phyloP scores from a whole-genome alignment of 2,113 vertebrate species.

The Lutjanus erythropterus region DNA sequence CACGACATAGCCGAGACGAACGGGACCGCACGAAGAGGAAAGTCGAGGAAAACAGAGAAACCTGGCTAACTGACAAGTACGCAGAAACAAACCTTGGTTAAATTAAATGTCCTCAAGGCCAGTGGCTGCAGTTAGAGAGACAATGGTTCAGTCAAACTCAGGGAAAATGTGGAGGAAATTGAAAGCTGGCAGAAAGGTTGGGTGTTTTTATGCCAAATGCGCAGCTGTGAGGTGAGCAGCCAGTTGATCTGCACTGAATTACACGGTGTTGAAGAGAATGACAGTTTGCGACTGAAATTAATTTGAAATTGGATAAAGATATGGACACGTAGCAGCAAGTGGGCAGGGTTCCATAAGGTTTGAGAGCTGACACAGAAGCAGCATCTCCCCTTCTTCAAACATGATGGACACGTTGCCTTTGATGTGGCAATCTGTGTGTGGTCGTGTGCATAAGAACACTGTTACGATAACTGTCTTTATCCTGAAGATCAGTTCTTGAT shows the following conservation, averaged over 20 bases:
- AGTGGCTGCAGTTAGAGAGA: conserved; percentile 28
- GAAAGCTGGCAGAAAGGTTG: conserved; percentile 40
- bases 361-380: background rate
- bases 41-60: conserved; percentile 14
- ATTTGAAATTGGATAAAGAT: conserved; percentile 35
- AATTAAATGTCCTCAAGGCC: conserved; percentile 43
- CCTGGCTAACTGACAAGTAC: conserved; percentile 33
- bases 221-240: conserved; percentile 44
- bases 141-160: conserved; percentile 12
- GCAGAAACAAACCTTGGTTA: conserved; percentile 21
- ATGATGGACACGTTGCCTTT: conserved; percentile 17
- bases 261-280: background rate
- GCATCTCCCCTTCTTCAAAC: background rate
- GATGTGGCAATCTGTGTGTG: background rate
- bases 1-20: conserved; percentile 8
- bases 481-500: background rate
- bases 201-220: conserved; percentile 19
- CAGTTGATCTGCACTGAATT: conserved; percentile 54
- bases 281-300: conserved; percentile 17
- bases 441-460: background rate
- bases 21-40: background rate
- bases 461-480: background rate
- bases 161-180: conserved; percentile 50
- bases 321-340: conserved; percentile 15
- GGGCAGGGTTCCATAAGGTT: background rate